Evolutionary conservation across 2,888 invertebrate species (phyloP).

Genomic region (Netelia inedita): DNA sequence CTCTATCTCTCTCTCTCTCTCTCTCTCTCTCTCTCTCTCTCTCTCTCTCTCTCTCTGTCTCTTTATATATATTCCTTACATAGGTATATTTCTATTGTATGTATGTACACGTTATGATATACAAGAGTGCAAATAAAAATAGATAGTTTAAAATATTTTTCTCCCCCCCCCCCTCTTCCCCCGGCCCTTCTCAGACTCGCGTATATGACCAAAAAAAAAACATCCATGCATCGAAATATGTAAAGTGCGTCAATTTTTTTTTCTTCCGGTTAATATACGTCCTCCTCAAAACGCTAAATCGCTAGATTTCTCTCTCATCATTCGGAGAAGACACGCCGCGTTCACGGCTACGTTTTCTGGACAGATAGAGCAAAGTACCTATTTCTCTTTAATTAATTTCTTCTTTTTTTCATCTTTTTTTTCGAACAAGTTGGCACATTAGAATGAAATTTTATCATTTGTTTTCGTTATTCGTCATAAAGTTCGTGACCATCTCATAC

Average conservation of each 20-base stretch:
- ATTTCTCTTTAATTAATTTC: slow-evolving; percentile 36
- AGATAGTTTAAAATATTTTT: slow-evolving; percentile 81
- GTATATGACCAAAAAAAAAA: slow-evolving; percentile 77
- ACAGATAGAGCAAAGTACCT: slow-evolving; percentile 62
- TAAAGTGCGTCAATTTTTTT: slow-evolving; percentile 75
- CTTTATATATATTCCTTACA: slow-evolving; percentile 69
- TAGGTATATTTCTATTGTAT: slow-evolving; percentile 74
- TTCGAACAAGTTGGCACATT: slow-evolving; percentile 83
- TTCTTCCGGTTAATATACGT: slow-evolving; percentile 65
- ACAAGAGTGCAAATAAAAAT: slow-evolving; percentile 81
- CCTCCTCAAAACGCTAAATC: slow-evolving; percentile 76
- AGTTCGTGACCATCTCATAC: too few species aligned
- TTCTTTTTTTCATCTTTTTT: slow-evolving; percentile 60
- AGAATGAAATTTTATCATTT: slow-evolving; percentile 77
- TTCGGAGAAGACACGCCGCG: slow-evolving; percentile 77
- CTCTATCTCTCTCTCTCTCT: slow-evolving; percentile 40
- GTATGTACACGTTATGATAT: slow-evolving; percentile 74
- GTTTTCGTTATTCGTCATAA: slow-evolving; percentile 43
- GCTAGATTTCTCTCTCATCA: slow-evolving; percentile 71
- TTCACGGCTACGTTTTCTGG: slow-evolving; percentile 67
- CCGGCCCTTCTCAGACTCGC: slow-evolving; percentile 63
- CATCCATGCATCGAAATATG: slow-evolving; percentile 78
- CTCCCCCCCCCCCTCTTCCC: slow-evolving; percentile 66
- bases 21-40: slow-evolving; percentile 60
- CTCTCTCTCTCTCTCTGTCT: slow-evolving; percentile 62